Conservation (phyloP, 2,113 vertebrate species). For the Poeciliopsis turrubarensis region DNA sequence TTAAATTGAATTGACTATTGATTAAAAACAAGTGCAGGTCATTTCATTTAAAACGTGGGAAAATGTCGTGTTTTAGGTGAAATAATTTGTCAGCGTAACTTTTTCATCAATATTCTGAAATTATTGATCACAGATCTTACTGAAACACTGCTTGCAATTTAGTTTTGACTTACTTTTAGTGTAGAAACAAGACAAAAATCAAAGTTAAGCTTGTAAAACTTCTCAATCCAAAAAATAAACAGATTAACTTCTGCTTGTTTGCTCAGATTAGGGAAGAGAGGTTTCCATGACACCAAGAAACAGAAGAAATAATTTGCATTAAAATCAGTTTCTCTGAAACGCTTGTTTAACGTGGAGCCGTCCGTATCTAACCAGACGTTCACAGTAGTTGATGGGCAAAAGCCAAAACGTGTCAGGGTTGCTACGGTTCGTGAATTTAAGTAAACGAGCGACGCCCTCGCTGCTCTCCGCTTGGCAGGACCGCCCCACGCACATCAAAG, state of each 20-base stretch:
- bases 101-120: no score
- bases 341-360: conserved; percentile 8
- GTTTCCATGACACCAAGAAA: no score
- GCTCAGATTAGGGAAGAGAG: not conserved
- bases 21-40: no score
- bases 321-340: conserved; percentile 48
- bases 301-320: conserved; percentile 29
- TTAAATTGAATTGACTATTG: no score
- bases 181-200: no score
- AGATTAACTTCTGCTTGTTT: conserved; percentile 9
- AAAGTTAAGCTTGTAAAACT: not conserved
- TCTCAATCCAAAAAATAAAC: conserved; percentile 8
- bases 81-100: no score
- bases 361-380: conserved; percentile 35
- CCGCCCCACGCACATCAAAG: conserved; percentile 66
- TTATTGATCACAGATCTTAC: no score
- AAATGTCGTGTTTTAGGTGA: no score
- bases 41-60: no score
- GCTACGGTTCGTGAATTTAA: conserved; percentile 54
- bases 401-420: conserved; percentile 56
- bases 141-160: no score
- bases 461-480: conserved; percentile 47
- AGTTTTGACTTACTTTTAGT: no score
- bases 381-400: conserved; percentile 58
- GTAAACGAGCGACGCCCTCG: conserved; percentile 47